phyloP scores from a whole-genome alignment of 2,888 invertebrate species.

The Macrosoma leucophasiata region DNA sequence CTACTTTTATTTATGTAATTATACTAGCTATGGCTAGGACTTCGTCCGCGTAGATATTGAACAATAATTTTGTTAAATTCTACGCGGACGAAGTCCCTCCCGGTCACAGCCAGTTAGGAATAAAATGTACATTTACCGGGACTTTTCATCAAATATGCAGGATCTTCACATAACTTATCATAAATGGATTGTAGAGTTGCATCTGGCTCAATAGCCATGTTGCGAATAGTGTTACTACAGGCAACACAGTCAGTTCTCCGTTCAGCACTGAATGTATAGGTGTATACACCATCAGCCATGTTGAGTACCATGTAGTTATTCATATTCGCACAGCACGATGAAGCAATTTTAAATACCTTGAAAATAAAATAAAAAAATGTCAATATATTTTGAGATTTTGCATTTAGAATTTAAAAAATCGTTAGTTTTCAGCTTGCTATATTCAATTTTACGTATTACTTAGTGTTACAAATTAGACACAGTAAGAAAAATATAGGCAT shows the following conservation, averaged over 20 bases:
- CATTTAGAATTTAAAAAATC: too few species aligned
- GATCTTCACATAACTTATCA: conserved; percentile 84
- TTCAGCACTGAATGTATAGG: conserved; percentile 95
- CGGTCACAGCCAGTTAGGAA: too few species aligned
- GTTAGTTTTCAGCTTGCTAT: too few species aligned
- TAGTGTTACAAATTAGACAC: too few species aligned
- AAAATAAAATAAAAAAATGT: conserved; percentile 4
- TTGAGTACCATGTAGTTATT: conserved; percentile 98
- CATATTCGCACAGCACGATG: conserved; percentile 91
- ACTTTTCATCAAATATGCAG: conserved; percentile 91
- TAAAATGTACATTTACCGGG: conserved; percentile 74
- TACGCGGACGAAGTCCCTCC: too few species aligned
- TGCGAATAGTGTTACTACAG: conserved; percentile 84
- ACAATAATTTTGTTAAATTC: too few species aligned
- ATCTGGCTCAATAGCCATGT: conserved; percentile 74
- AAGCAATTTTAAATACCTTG: conserved; percentile 94
- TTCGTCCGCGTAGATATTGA: too few species aligned
- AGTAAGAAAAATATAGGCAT: too few species aligned
- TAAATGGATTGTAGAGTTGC: conserved; percentile 88
- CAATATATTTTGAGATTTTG: conserved; percentile 2
- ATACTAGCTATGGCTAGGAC: too few species aligned
- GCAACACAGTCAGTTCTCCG: conserved; percentile 90
- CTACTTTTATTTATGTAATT: too few species aligned
- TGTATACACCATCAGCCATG: conserved; percentile 96
- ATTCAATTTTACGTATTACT: too few species aligned